phyloP scores from a whole-genome alignment of 2,113 vertebrate genomes.

The Trachemys scripta region DNA sequence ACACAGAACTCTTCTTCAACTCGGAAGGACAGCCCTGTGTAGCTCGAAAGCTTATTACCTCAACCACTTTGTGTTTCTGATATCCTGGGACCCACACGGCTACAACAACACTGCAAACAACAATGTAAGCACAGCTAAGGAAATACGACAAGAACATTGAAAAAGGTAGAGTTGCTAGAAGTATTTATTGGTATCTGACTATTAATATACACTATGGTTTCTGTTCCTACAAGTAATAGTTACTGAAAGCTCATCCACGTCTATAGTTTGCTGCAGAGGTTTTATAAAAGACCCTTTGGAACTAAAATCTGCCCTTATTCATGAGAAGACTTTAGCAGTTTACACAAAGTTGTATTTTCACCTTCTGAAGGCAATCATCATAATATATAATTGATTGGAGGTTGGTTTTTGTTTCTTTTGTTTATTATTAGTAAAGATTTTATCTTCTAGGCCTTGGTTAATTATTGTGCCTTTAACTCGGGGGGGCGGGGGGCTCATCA shows the following conservation, averaged over 20 bases:
- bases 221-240: neutral
- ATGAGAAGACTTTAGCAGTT: neutral
- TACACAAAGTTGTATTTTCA: neutral
- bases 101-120: neutral
- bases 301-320: neutral
- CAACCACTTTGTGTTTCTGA: neutral
- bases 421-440: fast-evolving
- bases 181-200: neutral
- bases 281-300: neutral
- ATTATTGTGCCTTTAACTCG: neutral
- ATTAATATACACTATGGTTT: neutral
- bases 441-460: neutral
- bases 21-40: neutral
- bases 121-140: neutral
- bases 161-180: neutral
- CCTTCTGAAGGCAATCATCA: neutral
- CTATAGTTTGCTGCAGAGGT: neutral
- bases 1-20: no score
- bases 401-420: neutral
- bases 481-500: neutral
- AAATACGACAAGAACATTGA: neutral
- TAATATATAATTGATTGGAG: neutral
- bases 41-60: neutral
- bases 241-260: neutral
- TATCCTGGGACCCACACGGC: neutral